Base-by-base conservation (phyloP, 2,797 vertebrate genomes). In the Linurgus olivaceus region DNA sequence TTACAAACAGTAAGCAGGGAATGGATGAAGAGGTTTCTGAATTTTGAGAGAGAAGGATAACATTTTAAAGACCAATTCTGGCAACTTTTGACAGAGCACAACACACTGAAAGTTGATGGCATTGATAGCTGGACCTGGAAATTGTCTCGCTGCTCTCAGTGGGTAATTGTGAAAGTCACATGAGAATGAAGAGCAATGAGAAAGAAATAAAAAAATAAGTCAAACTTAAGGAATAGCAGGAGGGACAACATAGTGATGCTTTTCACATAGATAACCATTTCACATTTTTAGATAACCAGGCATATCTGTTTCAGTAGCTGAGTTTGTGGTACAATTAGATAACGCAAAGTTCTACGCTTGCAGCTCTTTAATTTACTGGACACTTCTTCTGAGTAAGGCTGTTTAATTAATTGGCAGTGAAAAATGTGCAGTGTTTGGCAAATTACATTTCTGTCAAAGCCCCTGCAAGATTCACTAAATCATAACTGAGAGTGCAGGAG, bases 361-460 rank as follows among this genome's bases (percentile, higher is more conserved):
- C 38, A 68, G 66, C 85, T 97, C 77, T 94, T 96, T 95, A 93
- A 97, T 97, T 97, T 97, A 94, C 66, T 92, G 94, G 76, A 85
- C 78, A 80, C 55, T 92, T 71, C 84, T 95, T 88, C 87, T 96
- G 55, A 71, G 75, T 73, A 74, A 92, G 61, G 73, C 73, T 92
- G 71, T 83, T 91, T 96, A 96, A 96, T 97, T 96, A 97, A 97
- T 95, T 97, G 94, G 89, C 80, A 95, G 88, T 94, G 93, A 94
- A 97, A 96, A 97, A 97, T 79, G 52, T 76, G 79, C 91, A 93
- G 81, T 94, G 94, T 96, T 96, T 96, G 88, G 95, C 87, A 95
- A 97, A 96, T 85, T 96, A 88, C 88, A 73, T 96, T 92, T 94
- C 78, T 96, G 91, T 96, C 94, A 92, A 38, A 63, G 47, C 58